These are phyloP conservation scores for Sphaerophoria rueppellii DNA, from an alignment of 2,888 invertebrate species.

Conservation along the genomic window DNA sequence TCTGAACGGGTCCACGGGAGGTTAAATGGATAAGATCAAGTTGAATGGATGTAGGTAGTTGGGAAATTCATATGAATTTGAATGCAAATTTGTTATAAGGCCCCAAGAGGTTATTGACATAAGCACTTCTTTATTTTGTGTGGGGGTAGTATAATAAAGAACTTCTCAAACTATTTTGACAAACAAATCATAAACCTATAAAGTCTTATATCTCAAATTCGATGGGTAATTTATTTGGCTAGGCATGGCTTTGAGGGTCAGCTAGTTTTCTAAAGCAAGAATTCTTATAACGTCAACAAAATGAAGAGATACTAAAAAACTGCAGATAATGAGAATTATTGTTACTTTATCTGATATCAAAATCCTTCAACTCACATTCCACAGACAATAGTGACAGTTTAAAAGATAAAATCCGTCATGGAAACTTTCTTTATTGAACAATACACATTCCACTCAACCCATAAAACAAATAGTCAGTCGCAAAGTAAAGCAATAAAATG, in stretches of 20 bases:
- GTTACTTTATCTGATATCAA: background rate
- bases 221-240: no score
- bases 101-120: background rate
- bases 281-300: no score
- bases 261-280: no score
- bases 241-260: no score
- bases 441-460: background rate
- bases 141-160: no score
- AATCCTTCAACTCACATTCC: slow-evolving; percentile 28
- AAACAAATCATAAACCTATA: no score
- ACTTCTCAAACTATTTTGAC: no score
- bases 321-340: no score
- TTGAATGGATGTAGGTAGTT: background rate
- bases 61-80: background rate
- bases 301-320: no score
- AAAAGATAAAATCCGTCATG: slow-evolving; percentile 28
- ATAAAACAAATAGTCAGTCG: background rate
- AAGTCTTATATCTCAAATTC: no score
- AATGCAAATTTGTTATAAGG: no score
- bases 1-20: background rate
- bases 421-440: slow-evolving; percentile 31
- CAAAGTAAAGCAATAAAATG: slow-evolving; percentile 1
- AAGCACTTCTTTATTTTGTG: background rate
- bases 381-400: slow-evolving; percentile 13
- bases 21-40: background rate